Conservation (phyloP, 2,888 invertebrate species). For the Villa cingulata region DNA sequence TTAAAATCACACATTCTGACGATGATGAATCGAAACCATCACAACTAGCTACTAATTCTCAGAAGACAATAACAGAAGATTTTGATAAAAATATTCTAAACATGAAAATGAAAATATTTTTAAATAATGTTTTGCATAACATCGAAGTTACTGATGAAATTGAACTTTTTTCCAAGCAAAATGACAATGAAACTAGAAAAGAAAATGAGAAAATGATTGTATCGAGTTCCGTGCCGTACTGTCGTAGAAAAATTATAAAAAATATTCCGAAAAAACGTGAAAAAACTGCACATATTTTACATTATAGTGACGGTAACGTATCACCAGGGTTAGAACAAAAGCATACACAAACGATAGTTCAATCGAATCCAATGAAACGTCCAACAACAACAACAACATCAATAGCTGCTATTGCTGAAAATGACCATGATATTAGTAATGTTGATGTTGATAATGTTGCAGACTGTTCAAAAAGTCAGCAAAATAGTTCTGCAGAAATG, state of each 20-base stretch:
- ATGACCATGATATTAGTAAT: not conserved
- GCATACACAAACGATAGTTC: no score
- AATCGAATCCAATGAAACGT: no score
- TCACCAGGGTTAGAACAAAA: not conserved
- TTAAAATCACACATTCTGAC: not conserved
- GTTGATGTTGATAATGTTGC: not conserved
- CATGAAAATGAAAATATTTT: slow-evolving; percentile 8
- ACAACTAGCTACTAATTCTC: not conserved
- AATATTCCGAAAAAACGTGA: slow-evolving; percentile 6
- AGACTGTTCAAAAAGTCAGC: not conserved
- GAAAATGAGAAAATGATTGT: not conserved
- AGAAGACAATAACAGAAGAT: not conserved
- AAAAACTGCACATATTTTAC: slow-evolving; percentile 1
- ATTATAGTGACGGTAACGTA: not conserved
- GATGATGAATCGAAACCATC: no score
- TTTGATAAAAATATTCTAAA: not conserved
- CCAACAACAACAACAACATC: no score
- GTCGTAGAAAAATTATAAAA: not conserved
- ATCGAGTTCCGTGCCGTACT: not conserved
- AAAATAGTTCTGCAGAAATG: no score
- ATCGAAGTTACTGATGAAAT: slow-evolving; percentile 7
- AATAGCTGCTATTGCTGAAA: not conserved
- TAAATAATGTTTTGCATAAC: slow-evolving; percentile 5
- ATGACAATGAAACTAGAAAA: not conserved
- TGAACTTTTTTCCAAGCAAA: slow-evolving; percentile 2